Evolutionary conservation across 1,140 invertebrate species (phyloP).

Genomic region (Cylas formicarius): DNA sequence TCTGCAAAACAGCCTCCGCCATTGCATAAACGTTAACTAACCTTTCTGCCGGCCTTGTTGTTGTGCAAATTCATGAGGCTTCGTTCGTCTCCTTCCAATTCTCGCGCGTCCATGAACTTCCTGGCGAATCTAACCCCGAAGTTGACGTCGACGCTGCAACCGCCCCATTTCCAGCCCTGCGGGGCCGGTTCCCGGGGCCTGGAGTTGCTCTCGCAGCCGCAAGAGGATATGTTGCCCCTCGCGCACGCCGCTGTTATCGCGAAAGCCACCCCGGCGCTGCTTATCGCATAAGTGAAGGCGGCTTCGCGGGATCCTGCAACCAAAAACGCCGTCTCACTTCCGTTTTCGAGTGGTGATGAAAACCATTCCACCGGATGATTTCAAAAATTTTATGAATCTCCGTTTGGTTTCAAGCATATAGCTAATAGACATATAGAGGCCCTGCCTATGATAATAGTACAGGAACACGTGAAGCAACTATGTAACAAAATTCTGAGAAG

Average conservation of each 20-base stretch:
- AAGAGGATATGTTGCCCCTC: conserved; percentile 77
- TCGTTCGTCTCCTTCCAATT: conserved; percentile 74
- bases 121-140: conserved; percentile 71
- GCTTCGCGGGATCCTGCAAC: conserved; percentile 80
- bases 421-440: too few relatives aligned
- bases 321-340: too few relatives aligned
- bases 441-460: too few relatives aligned
- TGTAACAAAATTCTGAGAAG: too few relatives aligned
- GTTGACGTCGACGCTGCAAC: conserved; percentile 74
- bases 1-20: too few relatives aligned
- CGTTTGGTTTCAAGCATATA: too few relatives aligned
- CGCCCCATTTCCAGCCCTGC: conserved; percentile 74
- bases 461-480: too few relatives aligned
- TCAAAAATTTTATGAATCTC: too few relatives aligned
- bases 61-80: conserved; percentile 96
- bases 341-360: too few relatives aligned
- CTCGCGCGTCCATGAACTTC: conserved; percentile 75
- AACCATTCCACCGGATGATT: too few relatives aligned
- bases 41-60: conserved; percentile 88
- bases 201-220: conserved; percentile 66
- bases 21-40: too few relatives aligned
- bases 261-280: conserved; percentile 83
- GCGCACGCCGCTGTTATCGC: conserved; percentile 86
- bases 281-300: conserved; percentile 86
- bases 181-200: conserved; percentile 35